Base-by-base conservation (phyloP, 2,113 vertebrate species). In the Forbesichthys papilliferus region DNA sequence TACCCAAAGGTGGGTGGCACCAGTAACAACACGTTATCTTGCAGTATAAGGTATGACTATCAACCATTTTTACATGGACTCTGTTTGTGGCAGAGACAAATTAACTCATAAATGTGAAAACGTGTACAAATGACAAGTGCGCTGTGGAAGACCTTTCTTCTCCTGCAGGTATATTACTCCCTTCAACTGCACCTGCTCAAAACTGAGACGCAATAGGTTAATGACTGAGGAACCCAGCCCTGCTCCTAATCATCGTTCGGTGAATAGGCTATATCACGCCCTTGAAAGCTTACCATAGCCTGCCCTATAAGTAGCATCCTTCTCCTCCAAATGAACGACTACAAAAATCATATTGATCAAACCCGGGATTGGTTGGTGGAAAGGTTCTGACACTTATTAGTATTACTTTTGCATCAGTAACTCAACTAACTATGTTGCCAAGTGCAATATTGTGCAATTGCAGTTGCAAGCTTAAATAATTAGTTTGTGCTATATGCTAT, bases 201-300 rank as follows among this genome's bases (percentile, higher is more conserved):
- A 64, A 72, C 68, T 86, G 84, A 82, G 82, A 72, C 69, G 71
- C 58, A 80, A 64, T 36, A 57, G 65, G 69, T 48, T 83, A 75
- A 72, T 71, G 75, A 68, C 79, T 75, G 73, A 80, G 74, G 80
- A 78, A 72, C 69, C 78, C 54, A 67, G 56, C 77, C 70, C 74
- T 58, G 58, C 55, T n/a, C 68, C 54, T 60, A 27, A 34, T 81
- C 73, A 77, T 80, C 84, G 86, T 86, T 73, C 75, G 52, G 82
- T 77, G 82, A 78, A 86, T 84, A 3, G 27, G 27, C 27, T 27
- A 84, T 67, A 75, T 71, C 70, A 71, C 63, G 84, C 78, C 89
- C 89, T 90, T 88, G 86, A 84, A 78, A 80, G 66, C 14, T 0
- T 75, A 68, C 72, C 70, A 68, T 27, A 27, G 27, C 27, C 27